A percentile compares a stretch with the other conserved stretches of the same genome.
Conservation (phyloP, 2,797 vertebrate species). For the Mionectes olivaceus region DNA sequence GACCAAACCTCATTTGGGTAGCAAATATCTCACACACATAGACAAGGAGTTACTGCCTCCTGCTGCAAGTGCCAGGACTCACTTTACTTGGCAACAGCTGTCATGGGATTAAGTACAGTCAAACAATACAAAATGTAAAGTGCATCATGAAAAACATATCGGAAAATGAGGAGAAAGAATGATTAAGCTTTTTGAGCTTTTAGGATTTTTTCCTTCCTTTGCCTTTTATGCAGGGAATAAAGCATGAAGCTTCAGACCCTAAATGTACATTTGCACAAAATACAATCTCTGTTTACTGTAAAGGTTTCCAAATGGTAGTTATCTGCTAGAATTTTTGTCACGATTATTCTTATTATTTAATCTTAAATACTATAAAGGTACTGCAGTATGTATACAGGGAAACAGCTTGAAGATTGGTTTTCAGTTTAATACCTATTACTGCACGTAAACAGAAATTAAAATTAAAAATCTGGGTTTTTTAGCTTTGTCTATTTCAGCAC, state of each 20-base stretch:
- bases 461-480: background rate
- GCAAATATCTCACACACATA: rapidly evolving
- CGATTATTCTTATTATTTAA: background rate
- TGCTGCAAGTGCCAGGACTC: background rate
- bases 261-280: background rate
- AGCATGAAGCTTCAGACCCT: background rate
- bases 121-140: background rate
- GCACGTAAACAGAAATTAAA: background rate
- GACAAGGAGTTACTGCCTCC: background rate
- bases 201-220: background rate
- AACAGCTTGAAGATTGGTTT: background rate
- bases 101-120: background rate
- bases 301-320: background rate
- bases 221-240: background rate
- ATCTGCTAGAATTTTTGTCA: background rate
- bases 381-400: background rate
- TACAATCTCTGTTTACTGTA: background rate
- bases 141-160: background rate
- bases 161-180: background rate
- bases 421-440: background rate
- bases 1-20: background rate
- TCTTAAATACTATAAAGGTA: background rate
- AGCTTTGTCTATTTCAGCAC: background rate
- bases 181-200: background rate
- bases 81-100: background rate